phyloP scores from a whole-genome alignment of 2,797 vertebrate species.

The Anguilla megastoma region DNA sequence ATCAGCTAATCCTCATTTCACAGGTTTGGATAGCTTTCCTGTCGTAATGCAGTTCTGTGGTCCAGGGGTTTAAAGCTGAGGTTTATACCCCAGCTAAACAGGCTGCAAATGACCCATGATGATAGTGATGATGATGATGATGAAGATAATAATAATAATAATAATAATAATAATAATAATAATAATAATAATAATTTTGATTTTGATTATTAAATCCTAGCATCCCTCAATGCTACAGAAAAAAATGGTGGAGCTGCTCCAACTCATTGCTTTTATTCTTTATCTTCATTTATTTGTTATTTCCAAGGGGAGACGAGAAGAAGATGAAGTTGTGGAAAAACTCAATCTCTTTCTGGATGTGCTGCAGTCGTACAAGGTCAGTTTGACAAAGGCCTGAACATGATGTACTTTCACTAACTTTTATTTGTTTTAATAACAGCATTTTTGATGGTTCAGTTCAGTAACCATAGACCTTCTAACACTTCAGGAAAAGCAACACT shows the following conservation, averaged over 20 bases:
- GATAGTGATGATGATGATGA: too few species aligned
- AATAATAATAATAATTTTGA: too few species aligned
- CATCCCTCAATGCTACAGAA: neutral
- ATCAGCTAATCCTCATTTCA: neutral
- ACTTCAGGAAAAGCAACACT: neutral
- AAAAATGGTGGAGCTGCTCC: slow-evolving; percentile 16
- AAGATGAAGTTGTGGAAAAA: slow-evolving; percentile 96
- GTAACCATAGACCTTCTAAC: neutral
- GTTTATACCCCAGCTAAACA: too few species aligned
- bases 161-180: too few species aligned
- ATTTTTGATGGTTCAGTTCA: neutral
- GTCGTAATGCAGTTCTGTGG: neutral
- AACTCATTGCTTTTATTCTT: slow-evolving; percentile 40
- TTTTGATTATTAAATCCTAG: slow-evolving; percentile 4
- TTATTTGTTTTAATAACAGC: neutral
- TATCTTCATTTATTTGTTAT: slow-evolving; percentile 46
- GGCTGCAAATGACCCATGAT: neutral
- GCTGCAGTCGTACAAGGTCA: slow-evolving; percentile 94
- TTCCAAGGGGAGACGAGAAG: slow-evolving; percentile 89
- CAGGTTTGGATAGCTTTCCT: neutral
- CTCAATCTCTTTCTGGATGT: slow-evolving; percentile 94
- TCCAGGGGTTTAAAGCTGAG: too few species aligned
- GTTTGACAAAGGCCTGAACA: slow-evolving; percentile 47
- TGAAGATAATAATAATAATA: too few species aligned
- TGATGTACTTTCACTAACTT: neutral